Conservation (phyloP, 2,113 vertebrate genomes). For the Reinhardtius hippoglossoides region DNA sequence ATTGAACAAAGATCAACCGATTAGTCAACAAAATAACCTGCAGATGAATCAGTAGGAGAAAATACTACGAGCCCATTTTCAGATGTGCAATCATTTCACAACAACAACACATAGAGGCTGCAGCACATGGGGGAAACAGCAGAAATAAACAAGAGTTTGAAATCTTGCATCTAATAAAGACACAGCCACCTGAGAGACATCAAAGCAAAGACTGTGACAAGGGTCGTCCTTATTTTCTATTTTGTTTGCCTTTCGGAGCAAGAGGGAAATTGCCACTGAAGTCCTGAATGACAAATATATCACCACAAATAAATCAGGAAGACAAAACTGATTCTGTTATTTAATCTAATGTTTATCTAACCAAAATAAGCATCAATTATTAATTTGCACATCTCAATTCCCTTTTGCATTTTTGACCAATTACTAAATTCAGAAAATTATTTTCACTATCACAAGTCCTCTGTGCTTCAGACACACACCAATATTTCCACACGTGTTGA, state of each 20-base stretch:
- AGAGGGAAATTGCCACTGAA: neutral
- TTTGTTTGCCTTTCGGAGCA: no score
- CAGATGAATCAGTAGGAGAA: neutral
- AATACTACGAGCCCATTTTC: neutral
- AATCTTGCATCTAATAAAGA: neutral
- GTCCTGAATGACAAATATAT: neutral
- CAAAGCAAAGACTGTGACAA: neutral
- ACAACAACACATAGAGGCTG: neutral
- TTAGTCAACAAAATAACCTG: neutral
- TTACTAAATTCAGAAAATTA: no score
- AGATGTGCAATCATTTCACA: neutral
- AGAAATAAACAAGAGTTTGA: neutral
- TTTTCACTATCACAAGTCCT: no score
- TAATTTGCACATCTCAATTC: no score
- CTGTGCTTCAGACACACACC: neutral
- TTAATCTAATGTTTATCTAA: no score
- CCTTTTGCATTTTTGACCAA: no score
- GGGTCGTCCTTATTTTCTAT: neutral
- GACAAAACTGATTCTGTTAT: neutral
- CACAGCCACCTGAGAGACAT: constrained; percentile 25
- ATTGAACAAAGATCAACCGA: neutral
- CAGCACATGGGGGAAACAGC: neutral
- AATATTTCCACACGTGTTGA: neutral
- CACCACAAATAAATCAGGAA: neutral
- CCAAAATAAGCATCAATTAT: no score